Evolutionary conservation across 2,888 invertebrate genomes (phyloP).

Genomic region (Ecliptopera silaceata): DNA sequence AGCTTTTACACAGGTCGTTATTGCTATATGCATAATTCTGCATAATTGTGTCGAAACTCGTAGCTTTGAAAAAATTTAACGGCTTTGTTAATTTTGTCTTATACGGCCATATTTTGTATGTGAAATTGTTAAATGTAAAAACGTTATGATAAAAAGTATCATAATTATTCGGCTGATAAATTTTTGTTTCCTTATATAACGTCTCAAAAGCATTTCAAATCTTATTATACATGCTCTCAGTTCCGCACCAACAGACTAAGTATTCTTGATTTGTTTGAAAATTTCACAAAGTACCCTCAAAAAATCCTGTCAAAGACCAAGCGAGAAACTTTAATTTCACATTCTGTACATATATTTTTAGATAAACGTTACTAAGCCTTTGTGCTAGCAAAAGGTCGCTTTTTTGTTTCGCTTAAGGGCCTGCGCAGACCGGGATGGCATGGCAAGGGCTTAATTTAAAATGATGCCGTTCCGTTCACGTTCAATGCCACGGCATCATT

Average conservation of each 20-base stretch:
- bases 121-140: too few species aligned
- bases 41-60: too few species aligned
- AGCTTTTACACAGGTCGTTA: too few species aligned
- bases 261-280: not conserved
- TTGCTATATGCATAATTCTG: too few species aligned
- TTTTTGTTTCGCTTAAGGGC: slow-evolving; percentile 8
- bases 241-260: not conserved
- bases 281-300: not conserved
- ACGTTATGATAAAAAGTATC: not conserved
- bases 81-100: too few species aligned
- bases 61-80: too few species aligned
- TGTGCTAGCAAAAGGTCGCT: not conserved
- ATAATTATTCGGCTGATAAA: not conserved
- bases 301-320: not conserved
- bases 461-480: too few species aligned
- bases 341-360: not conserved
- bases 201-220: not conserved
- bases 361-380: not conserved
- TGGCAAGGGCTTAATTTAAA: too few species aligned
- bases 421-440: too few species aligned
- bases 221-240: not conserved
- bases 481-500: too few species aligned
- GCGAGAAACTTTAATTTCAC: not conserved
- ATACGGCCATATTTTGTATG: too few species aligned
- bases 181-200: not conserved